Percentiles rank a stretch among this genome's conserved stretches.
phyloP scores from a whole-genome alignment of 1,140 invertebrate species.

The Periplaneta americana region DNA sequence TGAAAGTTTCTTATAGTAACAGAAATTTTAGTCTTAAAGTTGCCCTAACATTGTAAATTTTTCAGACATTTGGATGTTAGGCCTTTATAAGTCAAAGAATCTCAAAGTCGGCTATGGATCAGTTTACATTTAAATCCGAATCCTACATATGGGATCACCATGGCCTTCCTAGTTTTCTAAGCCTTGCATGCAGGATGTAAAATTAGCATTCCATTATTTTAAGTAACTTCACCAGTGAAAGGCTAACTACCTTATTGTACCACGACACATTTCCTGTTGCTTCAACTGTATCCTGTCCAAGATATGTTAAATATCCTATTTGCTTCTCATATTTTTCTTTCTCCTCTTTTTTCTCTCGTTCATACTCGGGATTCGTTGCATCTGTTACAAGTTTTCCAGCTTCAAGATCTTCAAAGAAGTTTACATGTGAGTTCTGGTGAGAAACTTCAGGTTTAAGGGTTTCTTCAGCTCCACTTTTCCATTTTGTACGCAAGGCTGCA shows the following conservation, averaged over 20 bases:
- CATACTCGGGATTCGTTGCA: conserved; percentile 79
- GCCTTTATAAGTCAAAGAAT: no score
- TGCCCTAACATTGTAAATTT: no score
- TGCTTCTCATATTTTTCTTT: conserved; percentile 96
- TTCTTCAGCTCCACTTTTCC: conserved; percentile 30
- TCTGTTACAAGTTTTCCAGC: conserved; percentile 53
- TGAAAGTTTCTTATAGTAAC: no score
- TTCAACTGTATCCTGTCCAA: conserved; percentile 92
- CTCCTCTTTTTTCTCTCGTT: conserved; percentile 86
- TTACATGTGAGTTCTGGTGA: conserved; percentile 57
- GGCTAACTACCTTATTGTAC: conserved; percentile 66
- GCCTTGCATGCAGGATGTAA: no score
- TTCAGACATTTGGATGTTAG: no score
- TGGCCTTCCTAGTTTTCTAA: no score
- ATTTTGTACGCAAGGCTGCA: conserved; percentile 62
- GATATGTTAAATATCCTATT: conserved; percentile 92
- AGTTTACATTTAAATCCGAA: no score
- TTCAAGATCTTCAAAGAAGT: conserved; percentile 88
- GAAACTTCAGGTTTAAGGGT: background rate
- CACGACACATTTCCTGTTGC: conserved; percentile 71
- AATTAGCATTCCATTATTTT: no score
- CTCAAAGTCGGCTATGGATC: no score
- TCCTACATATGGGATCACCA: no score
- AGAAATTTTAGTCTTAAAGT: no score
- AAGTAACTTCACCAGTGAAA: conserved; percentile 18